Evolutionary conservation across 2,113 vertebrate genomes (phyloP), one percentile per base, ranked within the genome.

Genomic region (Calcarius ornatus): DNA sequence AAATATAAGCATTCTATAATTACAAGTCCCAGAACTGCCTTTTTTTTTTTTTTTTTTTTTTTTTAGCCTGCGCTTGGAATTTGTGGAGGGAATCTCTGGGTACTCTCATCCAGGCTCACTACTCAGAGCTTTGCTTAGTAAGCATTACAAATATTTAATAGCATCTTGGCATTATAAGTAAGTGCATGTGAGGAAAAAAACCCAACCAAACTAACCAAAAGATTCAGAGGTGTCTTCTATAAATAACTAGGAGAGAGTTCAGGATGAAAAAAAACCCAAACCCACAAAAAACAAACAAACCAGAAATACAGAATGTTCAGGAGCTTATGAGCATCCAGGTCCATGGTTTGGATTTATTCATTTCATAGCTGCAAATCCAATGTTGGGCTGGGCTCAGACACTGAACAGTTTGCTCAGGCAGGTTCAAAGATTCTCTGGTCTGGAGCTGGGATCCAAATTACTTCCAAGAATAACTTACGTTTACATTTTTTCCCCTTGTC

Each of bases 1-100:
- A 68, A 96, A 96, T 71, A 91, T 37, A 92, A 95, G 84, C 53
- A 92, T 86, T 82, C 75, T 92, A 69, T 38, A 63, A 92, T 65
- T 94, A 30, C 91, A 90, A 95, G 65, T 89, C 40, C 24, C 60
- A 90, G 66, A 86, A 81, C 19, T 80, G 66, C 25, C 5, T 53
- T 28, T 53, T 19, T 30, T 53, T 11, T 53, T 28, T 53, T 19
- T 30, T 53, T 11, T 53, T 33, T 54, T 50, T 66, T n/a, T 63
- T n/a, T 63, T 59, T 23, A 72, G 24, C 33, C 10, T 85, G 40
- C 1, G 3, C 42, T 86, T 87, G 33, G 48, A 92, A 88, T 92
- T 80, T 92, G 40, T 94, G 72, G 47, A 73, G 64, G 64, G 60
- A 72, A 84, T 60, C 71, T 75, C 66, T 69, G 40, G 24, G 43